Percentiles rank a stretch among this genome's conserved stretches.
phyloP scores from a whole-genome alignment of 2,797 vertebrate genomes.

The Gymnoscopelus microlampas region DNA sequence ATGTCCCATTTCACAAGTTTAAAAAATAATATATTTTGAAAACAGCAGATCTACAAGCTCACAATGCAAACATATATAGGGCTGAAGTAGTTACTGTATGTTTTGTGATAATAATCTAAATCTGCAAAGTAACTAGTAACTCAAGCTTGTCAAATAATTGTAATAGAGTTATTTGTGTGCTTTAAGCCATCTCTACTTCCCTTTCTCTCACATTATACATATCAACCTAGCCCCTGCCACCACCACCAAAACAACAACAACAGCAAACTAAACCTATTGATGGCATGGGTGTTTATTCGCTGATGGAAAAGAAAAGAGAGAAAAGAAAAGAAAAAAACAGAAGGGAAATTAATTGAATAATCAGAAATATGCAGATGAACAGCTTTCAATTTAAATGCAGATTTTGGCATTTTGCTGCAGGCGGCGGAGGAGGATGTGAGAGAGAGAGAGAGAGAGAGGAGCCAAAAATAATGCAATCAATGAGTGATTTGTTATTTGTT shows the following conservation, averaged over 20 bases:
- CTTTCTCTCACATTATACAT: conserved; percentile 11
- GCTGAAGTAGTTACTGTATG: too few relatives aligned
- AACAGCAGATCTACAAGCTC: too few relatives aligned
- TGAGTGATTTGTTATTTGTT: conserved; percentile 52
- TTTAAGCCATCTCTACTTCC: neutral
- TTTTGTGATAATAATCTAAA: too few relatives aligned
- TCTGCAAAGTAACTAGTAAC: too few relatives aligned
- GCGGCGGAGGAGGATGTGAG: conserved; percentile 28
- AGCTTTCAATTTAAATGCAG: conserved; percentile 82
- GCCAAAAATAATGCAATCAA: conserved; percentile 46
- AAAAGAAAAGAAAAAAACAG: conserved; percentile 32
- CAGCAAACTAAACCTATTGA: conserved; percentile 12
- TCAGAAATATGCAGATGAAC: conserved; percentile 78
- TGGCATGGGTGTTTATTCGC: conserved; percentile 45
- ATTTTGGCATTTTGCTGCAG: conserved; percentile 78
- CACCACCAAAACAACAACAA: conserved; percentile 6
- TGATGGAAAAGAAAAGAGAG: neutral
- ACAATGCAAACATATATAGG: too few relatives aligned
- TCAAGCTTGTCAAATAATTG: too few relatives aligned
- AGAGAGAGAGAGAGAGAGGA: conserved; percentile 7
- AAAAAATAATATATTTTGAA: too few relatives aligned
- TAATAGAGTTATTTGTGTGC: too few relatives aligned
- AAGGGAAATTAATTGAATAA: conserved; percentile 72
- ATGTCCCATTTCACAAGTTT: too few relatives aligned
- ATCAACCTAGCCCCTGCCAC: neutral